A percentile compares a stretch with the other conserved stretches of the same genome.
These are phyloP conservation scores for Zaprionus kolodkinae DNA, from an alignment of 1,140 invertebrate species.

Conservation along the genomic window DNA sequence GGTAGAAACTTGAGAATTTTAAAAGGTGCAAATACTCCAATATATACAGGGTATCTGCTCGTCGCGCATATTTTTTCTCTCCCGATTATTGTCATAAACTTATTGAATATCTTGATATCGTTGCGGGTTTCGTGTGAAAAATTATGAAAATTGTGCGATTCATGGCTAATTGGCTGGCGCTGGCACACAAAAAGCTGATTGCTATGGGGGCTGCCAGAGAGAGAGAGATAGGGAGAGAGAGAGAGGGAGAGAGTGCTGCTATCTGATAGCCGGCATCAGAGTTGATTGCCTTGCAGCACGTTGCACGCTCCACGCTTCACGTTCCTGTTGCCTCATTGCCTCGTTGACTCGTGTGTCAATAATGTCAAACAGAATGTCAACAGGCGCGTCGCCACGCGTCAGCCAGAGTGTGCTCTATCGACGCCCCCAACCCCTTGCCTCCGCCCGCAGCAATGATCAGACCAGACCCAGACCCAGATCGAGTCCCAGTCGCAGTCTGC, in stretches of 20 bases:
- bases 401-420: slow-evolving; percentile 40
- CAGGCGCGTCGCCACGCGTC: slow-evolving; percentile 73
- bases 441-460: slow-evolving; percentile 40
- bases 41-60: neutral
- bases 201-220: slow-evolving; percentile 7
- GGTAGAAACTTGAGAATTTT: neutral
- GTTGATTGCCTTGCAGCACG: slow-evolving; percentile 32
- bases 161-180: slow-evolving; percentile 53
- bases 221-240: neutral
- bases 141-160: slow-evolving; percentile 38
- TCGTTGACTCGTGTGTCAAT: slow-evolving; percentile 76
- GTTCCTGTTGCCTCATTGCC: neutral
- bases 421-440: neutral
- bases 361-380: slow-evolving; percentile 79
- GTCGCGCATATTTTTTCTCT: neutral
- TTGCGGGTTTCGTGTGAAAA: slow-evolving; percentile 41
- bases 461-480: slow-evolving; percentile 23
- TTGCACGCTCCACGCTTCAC: slow-evolving; percentile 2
- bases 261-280: slow-evolving; percentile 33
- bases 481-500: slow-evolving; percentile 25
- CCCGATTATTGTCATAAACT: slow-evolving; percentile 57
- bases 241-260: neutral
- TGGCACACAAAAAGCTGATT: slow-evolving; percentile 43
- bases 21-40: too few species aligned
- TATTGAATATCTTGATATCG: slow-evolving; percentile 74